Evolutionary conservation across 2,888 invertebrate species (phyloP).

Genomic region (Hedya salicella): DNA sequence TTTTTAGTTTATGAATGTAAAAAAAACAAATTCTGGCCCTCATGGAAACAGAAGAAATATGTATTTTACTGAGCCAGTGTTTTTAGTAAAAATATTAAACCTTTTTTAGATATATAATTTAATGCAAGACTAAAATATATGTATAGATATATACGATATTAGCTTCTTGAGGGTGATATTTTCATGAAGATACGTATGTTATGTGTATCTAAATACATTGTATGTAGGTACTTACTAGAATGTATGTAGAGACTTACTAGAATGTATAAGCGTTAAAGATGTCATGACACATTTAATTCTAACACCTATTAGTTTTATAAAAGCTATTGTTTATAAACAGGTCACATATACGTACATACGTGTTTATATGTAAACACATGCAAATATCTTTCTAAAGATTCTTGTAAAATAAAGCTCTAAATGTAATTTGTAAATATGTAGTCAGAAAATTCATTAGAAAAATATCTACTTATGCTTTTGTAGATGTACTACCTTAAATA

Average conservation of each 20-base stretch:
- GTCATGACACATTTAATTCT: no score
- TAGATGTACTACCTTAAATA: conserved; percentile 30
- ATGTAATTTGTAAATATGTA: conserved; percentile 35
- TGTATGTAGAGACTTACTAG: no score
- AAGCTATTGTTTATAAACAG: no score
- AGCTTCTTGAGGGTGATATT: no score
- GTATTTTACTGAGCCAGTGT: neutral
- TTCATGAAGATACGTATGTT: no score
- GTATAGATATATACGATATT: no score
- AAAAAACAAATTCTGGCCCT: neutral
- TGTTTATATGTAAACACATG: neutral
- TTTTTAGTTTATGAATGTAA: neutral
- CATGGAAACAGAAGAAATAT: neutral
- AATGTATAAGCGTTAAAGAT: no score
- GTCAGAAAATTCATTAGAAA: conserved; percentile 20
- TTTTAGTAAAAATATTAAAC: neutral
- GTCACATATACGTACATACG: neutral
- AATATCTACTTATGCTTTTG: conserved; percentile 23
- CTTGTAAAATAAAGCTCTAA: conserved; percentile 10
- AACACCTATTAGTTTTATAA: no score
- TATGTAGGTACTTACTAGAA: no score
- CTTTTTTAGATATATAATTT: neutral
- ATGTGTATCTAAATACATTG: no score
- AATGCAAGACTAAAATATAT: conserved; percentile 7
- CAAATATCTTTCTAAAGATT: neutral